phyloP scores from a whole-genome alignment of 2,888 invertebrate species.

The Zeuzera pyrina region DNA sequence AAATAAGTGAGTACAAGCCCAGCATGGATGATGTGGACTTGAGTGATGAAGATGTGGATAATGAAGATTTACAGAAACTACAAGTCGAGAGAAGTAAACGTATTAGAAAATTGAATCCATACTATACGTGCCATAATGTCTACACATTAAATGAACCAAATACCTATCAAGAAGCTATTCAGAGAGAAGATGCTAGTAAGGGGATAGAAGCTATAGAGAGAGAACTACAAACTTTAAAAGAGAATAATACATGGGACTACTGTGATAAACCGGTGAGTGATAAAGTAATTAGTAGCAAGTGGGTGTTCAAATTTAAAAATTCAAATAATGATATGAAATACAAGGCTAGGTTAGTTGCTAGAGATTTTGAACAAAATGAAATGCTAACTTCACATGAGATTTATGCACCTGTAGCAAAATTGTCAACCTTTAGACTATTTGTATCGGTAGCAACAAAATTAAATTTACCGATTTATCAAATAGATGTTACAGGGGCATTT shows the following conservation, averaged over 20 bases:
- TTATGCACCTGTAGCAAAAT: slow-evolving; percentile 16
- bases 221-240: slow-evolving; percentile 14
- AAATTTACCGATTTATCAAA: slow-evolving; percentile 10
- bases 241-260: slow-evolving; percentile 16
- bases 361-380: slow-evolving; percentile 18
- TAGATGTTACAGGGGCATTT: slow-evolving; percentile 16
- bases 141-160: slow-evolving; percentile 8
- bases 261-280: slow-evolving; percentile 8
- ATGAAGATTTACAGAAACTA: too few relatives aligned
- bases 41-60: too few relatives aligned
- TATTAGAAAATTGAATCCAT: too few relatives aligned
- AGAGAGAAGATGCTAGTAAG: slow-evolving; percentile 7
- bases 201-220: slow-evolving; percentile 16
- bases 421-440: slow-evolving; percentile 16
- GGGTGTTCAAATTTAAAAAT: slow-evolving; percentile 20
- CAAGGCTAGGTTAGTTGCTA: slow-evolving; percentile 20
- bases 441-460: slow-evolving; percentile 13
- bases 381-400: slow-evolving; percentile 8
- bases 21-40: background rate
- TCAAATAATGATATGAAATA: slow-evolving; percentile 8
- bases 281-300: slow-evolving; percentile 17
- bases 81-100: too few relatives aligned
- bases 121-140: slow-evolving; percentile 10
- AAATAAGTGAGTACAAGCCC: background rate
- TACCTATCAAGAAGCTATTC: slow-evolving; percentile 15